Evolutionary conservation across 2,113 vertebrate species (phyloP), one percentile per base, ranked within the genome.

Genomic region (Epinephelus fuscoguttatus): DNA sequence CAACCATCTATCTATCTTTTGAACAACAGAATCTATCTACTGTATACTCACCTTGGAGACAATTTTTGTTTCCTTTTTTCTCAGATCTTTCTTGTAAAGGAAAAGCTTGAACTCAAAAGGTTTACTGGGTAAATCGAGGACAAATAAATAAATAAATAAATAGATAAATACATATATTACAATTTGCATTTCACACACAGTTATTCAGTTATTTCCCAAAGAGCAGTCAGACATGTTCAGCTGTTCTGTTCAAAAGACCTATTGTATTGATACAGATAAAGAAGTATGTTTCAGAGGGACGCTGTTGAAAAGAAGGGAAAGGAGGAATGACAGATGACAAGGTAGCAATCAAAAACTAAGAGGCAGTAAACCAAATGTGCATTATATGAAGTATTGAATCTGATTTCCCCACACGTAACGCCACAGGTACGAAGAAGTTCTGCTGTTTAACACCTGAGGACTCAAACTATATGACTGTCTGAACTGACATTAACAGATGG

Each of bases 401-500:
- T n/a, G 42, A 66, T 87, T 77, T 81, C 59, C 10, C 2, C 45
- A 52, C 33, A 49, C 33, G 47, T 77, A 70, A 87, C 64, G 47
- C 27, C 37, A 42, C 17, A 21, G 56, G 56, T 25, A 40, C 0
- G 1, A 15, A 18, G 8, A 37, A 55, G 68, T 21, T 60, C 33
- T 13, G 6, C 17, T 30, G 1, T 47, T 61, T 17, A 62, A 49
- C 62, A 42, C 50, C 71, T 55, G 33, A 85, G 80, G 85, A 84
- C 84, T 84, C 68, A 76, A 45, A 45, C 79, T 84, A 62, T 53
- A 88, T 12, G 63, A 30, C 69, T 69, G n/a, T 69, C 70, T 60
- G 71, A 83, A 81, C 47, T 75, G 88, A 72, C 83, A 61, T 89
- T 73, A 87, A 70, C 91, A 94, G 87, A 93, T 94, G 89, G 87